Percentiles rank a stretch among this genome's conserved stretches.
Conservation (phyloP, 2,888 invertebrate species). For the Odontothrips loti region DNA sequence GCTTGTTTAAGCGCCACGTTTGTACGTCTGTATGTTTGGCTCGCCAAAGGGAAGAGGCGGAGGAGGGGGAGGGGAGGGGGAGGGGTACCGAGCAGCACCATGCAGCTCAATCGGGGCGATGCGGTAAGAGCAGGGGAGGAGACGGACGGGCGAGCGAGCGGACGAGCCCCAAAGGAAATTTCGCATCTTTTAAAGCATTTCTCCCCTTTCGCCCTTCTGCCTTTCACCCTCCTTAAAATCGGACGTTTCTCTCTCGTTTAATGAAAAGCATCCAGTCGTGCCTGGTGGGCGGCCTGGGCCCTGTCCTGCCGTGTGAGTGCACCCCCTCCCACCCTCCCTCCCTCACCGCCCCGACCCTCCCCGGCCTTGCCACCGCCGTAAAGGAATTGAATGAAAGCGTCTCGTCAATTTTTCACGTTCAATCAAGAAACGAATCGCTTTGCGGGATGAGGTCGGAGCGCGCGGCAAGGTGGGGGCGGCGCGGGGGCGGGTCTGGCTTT, state of each 20-base stretch:
- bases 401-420: conserved; percentile 26
- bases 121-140: neutral
- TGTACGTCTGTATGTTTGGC: no score
- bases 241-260: neutral
- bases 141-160: neutral
- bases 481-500: neutral
- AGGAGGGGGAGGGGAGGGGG: neutral
- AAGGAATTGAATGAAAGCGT: conserved; percentile 20
- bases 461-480: neutral
- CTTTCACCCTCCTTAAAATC: no score
- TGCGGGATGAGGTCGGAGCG: conserved; percentile 5
- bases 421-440: conserved; percentile 26
- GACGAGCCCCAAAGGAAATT: neutral
- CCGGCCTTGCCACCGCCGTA: neutral
- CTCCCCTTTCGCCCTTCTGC: neutral
- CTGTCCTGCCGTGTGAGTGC: neutral
- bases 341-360: neutral
- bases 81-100: neutral
- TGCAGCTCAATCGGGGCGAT: neutral
- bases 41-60: neutral
- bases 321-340: neutral
- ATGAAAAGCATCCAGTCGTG: neutral
- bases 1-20: no score
- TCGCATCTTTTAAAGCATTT: neutral
- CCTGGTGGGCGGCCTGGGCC: neutral